Percentiles rank a stretch among this genome's conserved stretches.
Evolutionary conservation across 2,888 invertebrate genomes (phyloP).

Genomic region (Caenorhabditis sp.): DNA sequence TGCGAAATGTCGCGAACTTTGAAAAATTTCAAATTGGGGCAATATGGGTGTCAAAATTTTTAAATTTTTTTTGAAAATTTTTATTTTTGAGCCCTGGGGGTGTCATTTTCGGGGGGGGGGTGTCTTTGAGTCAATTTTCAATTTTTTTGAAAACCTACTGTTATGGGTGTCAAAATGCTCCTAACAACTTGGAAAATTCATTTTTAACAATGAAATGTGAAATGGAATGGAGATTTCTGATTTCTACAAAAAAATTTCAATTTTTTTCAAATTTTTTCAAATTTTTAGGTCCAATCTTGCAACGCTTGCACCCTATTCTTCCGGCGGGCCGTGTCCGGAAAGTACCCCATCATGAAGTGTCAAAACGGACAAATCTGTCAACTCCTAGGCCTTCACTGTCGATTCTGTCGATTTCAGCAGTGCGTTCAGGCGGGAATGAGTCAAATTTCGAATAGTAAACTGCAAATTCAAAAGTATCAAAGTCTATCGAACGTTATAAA

Average conservation of each 20-base stretch:
- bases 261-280: not conserved
- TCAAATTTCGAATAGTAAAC: not conserved
- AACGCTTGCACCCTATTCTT: conserved; percentile 7
- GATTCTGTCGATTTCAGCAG: not conserved
- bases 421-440: not conserved
- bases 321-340: not conserved
- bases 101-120: no score
- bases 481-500: not conserved
- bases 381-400: not conserved
- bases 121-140: no score
- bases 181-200: not conserved
- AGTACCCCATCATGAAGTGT: not conserved
- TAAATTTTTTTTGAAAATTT: no score
- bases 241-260: not conserved
- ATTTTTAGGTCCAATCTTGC: conserved; percentile 16
- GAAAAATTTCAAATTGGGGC: not conserved
- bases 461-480: not conserved
- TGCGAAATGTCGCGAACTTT: not conserved
- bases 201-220: not conserved
- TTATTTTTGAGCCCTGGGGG: no score
- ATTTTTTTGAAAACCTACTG: no score
- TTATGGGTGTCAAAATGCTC: no score
- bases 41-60: not conserved
- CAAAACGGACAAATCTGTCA: not conserved
- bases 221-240: not conserved